Percentiles rank a stretch among this genome's conserved stretches.
Evolutionary conservation across 2,797 vertebrate genomes (phyloP).

Genomic region (Coccyzus lansbergi): DNA sequence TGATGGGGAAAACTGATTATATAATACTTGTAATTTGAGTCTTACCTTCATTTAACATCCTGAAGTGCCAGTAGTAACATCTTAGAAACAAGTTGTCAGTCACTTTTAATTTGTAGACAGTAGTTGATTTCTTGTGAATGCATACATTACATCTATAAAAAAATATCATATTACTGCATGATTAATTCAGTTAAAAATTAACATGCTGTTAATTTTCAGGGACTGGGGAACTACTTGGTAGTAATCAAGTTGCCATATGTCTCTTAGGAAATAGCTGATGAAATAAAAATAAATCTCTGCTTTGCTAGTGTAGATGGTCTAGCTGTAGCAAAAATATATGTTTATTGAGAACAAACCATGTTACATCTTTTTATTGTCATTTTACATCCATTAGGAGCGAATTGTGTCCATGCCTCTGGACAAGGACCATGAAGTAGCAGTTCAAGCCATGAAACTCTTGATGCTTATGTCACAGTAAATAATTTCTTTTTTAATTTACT

Average conservation of each 20-base stretch:
- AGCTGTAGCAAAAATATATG: constrained; percentile 53
- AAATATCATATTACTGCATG: constrained; percentile 47
- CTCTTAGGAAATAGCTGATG: constrained; percentile 64
- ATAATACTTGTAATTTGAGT: constrained; percentile 35
- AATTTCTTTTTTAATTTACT: constrained; percentile 71
- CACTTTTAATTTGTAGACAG: constrained; percentile 61
- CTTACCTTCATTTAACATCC: constrained; percentile 45
- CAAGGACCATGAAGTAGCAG: constrained; percentile 91
- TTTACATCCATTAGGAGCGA: constrained; percentile 83
- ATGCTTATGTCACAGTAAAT: constrained; percentile 89
- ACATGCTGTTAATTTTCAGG: constrained; percentile 60
- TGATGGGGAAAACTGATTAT: not conserved
- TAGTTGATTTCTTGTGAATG: constrained; percentile 55
- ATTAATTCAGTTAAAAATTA: constrained; percentile 69
- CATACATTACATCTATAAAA: constrained; percentile 47
- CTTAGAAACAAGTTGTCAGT: constrained; percentile 59
- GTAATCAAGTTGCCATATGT: constrained; percentile 65
- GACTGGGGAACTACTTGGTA: constrained; percentile 57
- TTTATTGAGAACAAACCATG: constrained; percentile 58
- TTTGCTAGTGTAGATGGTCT: constrained; percentile 52
- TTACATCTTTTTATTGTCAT: constrained; percentile 64
- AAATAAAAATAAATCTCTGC: constrained; percentile 59
- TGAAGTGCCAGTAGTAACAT: constrained; percentile 23
- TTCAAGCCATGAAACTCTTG: constrained; percentile 91
- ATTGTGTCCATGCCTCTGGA: constrained; percentile 93